Evolutionary conservation across 2,888 invertebrate species (phyloP).

Genomic region (Oscheius sp.): DNA sequence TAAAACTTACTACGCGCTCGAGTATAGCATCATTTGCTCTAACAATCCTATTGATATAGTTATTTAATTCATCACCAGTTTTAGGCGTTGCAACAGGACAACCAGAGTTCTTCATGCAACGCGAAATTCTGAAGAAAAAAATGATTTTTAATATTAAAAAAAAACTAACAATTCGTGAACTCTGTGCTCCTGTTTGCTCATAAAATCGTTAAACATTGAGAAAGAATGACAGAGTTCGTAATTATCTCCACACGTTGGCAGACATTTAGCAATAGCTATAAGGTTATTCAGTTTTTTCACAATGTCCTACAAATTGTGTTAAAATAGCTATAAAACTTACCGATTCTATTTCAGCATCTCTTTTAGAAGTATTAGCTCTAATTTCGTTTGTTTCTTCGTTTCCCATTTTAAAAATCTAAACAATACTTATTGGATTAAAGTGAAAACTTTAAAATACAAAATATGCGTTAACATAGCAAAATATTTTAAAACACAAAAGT

Average conservation of each 20-base stretch:
- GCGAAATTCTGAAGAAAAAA: conserved; percentile 36
- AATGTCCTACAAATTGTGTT: conserved; percentile 29
- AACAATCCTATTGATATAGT: conserved; percentile 51
- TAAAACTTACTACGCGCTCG: conserved; percentile 52
- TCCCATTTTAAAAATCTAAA: no score
- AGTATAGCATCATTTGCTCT: conserved; percentile 58
- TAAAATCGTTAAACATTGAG: conserved; percentile 57
- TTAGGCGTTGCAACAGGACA: conserved; percentile 44
- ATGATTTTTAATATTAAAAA: neutral
- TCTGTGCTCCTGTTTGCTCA: conserved; percentile 44
- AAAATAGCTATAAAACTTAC: neutral
- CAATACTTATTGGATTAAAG: neutral
- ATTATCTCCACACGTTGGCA: conserved; percentile 53
- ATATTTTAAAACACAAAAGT: neutral
- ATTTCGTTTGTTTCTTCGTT: no score
- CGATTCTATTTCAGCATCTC: conserved; percentile 14
- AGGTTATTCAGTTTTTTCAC: conserved; percentile 35
- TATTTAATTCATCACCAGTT: conserved; percentile 32
- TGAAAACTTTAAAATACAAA: conserved; percentile 1
- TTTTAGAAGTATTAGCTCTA: neutral
- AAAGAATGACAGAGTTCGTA: conserved; percentile 62
- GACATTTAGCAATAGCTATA: conserved; percentile 41
- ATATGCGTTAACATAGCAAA: neutral
- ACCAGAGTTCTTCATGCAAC: conserved; percentile 44
- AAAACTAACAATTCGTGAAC: conserved; percentile 44